Evolutionary conservation across 2,888 invertebrate species (phyloP).

Genomic region (Sinotaia quadrata): DNA sequence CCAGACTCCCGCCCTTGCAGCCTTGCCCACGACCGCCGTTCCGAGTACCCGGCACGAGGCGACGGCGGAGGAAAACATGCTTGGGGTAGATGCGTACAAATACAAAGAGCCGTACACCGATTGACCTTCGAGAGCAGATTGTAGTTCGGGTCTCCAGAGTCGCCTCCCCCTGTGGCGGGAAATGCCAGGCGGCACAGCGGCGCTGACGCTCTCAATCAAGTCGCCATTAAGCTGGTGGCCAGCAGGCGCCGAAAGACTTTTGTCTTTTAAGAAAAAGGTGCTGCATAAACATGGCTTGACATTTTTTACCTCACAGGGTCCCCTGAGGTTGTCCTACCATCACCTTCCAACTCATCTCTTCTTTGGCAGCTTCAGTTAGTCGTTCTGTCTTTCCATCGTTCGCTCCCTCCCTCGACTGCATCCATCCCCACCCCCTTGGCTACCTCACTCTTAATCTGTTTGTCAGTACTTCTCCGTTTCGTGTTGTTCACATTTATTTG

Average conservation of each 20-base stretch:
- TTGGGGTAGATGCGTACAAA: conserved; percentile 12
- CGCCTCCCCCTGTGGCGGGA: conserved; percentile 25
- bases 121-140: conserved; percentile 2
- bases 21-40: background rate
- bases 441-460: too few relatives aligned
- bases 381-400: too few relatives aligned
- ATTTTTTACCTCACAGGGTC: background rate
- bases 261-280: background rate
- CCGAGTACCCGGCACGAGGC: background rate
- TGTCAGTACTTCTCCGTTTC: too few relatives aligned
- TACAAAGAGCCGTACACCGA: conserved; percentile 21
- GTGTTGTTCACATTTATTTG: too few relatives aligned
- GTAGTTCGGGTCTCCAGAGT: conserved; percentile 21
- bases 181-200: conserved; percentile 29
- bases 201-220: conserved; percentile 26
- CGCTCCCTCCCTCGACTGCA: too few relatives aligned
- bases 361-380: too few relatives aligned
- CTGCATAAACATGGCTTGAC: conserved; percentile 16
- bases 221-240: conserved; percentile 26
- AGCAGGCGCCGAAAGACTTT: conserved; percentile 14
- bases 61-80: conserved; percentile 7
- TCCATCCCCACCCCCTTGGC: too few relatives aligned
- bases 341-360: too few relatives aligned
- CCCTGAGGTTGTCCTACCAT: background rate
- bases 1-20: background rate